These are phyloP conservation scores for Psittacus erithacus DNA, from an alignment of 2,113 vertebrate species.

Conservation along the genomic window DNA sequence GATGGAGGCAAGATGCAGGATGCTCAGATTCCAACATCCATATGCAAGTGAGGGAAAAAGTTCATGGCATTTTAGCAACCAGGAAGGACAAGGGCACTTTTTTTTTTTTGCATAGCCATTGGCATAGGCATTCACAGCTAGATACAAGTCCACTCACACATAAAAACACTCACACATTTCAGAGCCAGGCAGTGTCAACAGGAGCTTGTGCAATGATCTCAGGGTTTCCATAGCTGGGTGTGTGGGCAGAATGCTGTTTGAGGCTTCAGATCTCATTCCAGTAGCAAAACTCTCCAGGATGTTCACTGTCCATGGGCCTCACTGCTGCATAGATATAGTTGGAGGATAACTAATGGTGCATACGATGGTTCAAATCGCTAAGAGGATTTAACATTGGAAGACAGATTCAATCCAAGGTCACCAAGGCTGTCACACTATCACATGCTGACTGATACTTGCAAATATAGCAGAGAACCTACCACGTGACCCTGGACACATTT, in stretches of 20 bases:
- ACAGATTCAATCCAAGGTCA: neutral
- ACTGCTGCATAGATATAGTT: neutral
- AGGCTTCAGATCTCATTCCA: neutral
- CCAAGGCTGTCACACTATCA: neutral
- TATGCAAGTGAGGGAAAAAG: neutral
- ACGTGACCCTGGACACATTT: neutral
- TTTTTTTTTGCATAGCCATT: neutral
- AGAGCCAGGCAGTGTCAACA: neutral
- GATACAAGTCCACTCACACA: neutral
- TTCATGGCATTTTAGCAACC: neutral
- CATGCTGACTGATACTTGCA: neutral
- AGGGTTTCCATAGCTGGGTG: neutral
- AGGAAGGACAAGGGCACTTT: neutral
- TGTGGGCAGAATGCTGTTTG: neutral
- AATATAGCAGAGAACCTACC: neutral
- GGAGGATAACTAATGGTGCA: accelerated
- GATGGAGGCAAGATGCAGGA: neutral
- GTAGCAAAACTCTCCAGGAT: neutral
- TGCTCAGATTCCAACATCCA: neutral
- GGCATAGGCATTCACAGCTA: neutral
- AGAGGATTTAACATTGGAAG: neutral
- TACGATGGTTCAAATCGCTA: neutral
- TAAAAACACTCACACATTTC: neutral
- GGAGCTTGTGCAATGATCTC: neutral
- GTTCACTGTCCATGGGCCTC: neutral